Conservation (phyloP, 2,797 vertebrate genomes). For the Paramormyrops hopkinsi region DNA sequence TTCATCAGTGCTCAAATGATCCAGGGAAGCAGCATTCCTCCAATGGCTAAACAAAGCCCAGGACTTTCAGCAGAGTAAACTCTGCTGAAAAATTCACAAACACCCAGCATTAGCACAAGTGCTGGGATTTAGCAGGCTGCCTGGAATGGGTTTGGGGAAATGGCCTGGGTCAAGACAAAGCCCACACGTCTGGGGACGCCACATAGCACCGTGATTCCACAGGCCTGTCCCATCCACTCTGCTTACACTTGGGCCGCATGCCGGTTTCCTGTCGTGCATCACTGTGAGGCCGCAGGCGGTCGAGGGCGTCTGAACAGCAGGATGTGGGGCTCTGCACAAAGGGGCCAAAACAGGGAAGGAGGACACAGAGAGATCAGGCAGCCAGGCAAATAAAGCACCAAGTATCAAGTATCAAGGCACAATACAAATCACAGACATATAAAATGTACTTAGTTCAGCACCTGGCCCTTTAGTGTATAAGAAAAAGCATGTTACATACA, state of each 20-base stretch:
- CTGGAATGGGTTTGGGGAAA: neutral
- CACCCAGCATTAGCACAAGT: neutral
- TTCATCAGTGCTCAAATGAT: neutral
- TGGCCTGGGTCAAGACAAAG: neutral
- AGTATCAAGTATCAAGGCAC: neutral
- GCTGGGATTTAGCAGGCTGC: neutral
- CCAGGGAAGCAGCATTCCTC: neutral
- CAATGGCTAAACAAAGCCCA: neutral
- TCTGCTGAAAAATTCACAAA: neutral
- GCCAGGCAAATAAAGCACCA: neutral
- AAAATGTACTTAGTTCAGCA: neutral
- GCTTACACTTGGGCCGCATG: neutral
- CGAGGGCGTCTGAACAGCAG: constrained; percentile 65
- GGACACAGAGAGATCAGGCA: neutral
- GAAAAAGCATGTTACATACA: neutral
- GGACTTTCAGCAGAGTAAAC: too few relatives aligned
- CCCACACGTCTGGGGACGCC: neutral
- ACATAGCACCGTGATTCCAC: neutral
- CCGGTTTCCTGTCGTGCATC: constrained; percentile 13
- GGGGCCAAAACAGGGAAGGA: constrained; percentile 13
- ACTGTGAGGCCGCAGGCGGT: constrained; percentile 38
- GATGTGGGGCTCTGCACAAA: constrained; percentile 63
- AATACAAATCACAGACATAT: neutral
- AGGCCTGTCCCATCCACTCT: neutral
- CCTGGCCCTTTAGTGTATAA: neutral